A percentile compares a stretch with the other conserved stretches of the same genome.
Conservation (phyloP, 2,113 vertebrate species). For the Lophura nycthemera region DNA sequence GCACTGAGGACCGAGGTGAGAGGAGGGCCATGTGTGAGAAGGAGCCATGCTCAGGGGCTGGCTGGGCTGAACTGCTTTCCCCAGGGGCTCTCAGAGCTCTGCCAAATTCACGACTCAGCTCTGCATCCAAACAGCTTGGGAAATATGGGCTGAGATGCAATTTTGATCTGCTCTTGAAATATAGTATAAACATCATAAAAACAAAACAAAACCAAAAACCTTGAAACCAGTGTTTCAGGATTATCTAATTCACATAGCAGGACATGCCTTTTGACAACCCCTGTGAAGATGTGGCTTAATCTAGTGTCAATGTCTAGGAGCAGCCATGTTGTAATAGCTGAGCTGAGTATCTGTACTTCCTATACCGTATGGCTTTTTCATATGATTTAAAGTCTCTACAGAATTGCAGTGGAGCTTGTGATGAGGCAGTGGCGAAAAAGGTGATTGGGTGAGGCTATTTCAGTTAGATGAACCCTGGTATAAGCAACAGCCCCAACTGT, state of each 20-base stretch:
- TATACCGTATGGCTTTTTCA: not conserved
- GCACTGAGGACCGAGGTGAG: not conserved
- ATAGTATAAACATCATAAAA: not conserved
- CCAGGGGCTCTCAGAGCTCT: not conserved
- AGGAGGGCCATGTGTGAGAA: not conserved
- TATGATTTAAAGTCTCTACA: not conserved
- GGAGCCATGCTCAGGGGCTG: not conserved
- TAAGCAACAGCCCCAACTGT: not conserved
- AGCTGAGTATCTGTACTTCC: not conserved
- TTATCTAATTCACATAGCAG: not conserved
- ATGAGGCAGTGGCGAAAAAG: not conserved
- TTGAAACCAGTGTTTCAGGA: not conserved
- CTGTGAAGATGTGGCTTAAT: not conserved
- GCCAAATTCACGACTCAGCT: slow-evolving; percentile 5
- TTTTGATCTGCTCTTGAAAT: slow-evolving; percentile 9
- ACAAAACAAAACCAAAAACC: not conserved
- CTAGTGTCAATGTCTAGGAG: not conserved
- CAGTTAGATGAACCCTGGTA: not conserved
- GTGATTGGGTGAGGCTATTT: not conserved
- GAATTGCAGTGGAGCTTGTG: not conserved
- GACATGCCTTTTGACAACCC: not conserved
- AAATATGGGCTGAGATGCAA: not conserved
- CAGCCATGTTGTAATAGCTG: not conserved
- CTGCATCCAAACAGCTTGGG: not conserved
- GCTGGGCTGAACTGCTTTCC: not conserved